These are phyloP conservation scores for Drosophila obscura DNA, from an alignment of 1,140 invertebrate species.

Conservation along the genomic window DNA sequence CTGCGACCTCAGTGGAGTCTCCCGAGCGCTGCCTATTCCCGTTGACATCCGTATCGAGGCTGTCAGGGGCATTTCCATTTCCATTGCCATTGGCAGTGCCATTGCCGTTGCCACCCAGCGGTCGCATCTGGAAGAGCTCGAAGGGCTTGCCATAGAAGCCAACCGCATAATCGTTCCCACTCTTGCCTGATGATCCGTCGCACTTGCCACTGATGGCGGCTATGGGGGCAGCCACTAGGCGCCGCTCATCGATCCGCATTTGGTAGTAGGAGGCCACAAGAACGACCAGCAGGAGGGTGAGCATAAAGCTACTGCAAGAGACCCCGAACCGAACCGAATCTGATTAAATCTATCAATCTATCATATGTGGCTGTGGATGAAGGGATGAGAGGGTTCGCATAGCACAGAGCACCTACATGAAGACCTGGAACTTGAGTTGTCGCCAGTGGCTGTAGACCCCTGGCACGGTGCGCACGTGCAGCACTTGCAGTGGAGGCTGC, in stretches of 20 bases:
- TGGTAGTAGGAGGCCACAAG: conserved; percentile 77
- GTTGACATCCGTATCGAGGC: conserved; percentile 26
- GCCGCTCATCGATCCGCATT: conserved; percentile 61
- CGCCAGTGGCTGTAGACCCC: conserved; percentile 87
- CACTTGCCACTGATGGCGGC: conserved; percentile 77
- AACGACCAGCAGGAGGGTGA: conserved; percentile 67
- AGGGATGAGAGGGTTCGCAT: no score
- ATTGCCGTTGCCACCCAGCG: conserved; percentile 53
- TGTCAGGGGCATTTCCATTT: not conserved
- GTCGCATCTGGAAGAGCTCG: conserved; percentile 81
- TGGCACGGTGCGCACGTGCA: conserved; percentile 89
- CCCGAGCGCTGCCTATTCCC: conserved; percentile 36
- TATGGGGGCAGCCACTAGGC: conserved; percentile 57
- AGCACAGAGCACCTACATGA: conserved; percentile 86
- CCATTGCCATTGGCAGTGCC: conserved; percentile 55
- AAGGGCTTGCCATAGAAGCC: conserved; percentile 74
- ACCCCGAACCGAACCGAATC: no score
- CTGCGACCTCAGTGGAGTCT: conserved; percentile 4
- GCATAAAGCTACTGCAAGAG: conserved; percentile 67
- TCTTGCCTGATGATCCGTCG: conserved; percentile 38
- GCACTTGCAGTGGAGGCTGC: conserved; percentile 83
- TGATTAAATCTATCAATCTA: not conserved
- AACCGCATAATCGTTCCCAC: conserved; percentile 13
- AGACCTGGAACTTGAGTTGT: conserved; percentile 89
- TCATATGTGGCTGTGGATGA: not conserved